Evolutionary conservation across 2,113 vertebrate species (phyloP).

Genomic region (Mustelus asterias): DNA sequence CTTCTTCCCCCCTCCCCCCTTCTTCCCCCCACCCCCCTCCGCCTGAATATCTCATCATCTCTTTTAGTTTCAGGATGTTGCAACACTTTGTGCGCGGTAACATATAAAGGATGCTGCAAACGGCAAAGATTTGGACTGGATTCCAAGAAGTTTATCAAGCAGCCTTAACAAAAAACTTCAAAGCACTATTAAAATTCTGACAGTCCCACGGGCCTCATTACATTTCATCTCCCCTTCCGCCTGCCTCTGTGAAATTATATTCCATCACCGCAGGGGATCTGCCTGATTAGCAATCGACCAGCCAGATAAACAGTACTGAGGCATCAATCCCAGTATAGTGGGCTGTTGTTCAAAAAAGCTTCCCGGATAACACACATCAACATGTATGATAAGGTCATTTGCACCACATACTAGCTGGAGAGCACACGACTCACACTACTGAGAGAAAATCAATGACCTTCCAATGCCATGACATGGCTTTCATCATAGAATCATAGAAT

Average conservation of each 20-base stretch:
- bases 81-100: neutral
- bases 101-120: neutral
- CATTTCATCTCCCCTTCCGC: neutral
- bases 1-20: no score
- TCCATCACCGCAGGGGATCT: neutral
- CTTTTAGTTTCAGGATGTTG: neutral
- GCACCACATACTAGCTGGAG: neutral
- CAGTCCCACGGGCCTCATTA: neutral
- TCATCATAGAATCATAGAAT: no score
- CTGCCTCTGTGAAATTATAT: neutral
- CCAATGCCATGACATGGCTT: neutral
- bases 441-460: neutral
- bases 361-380: neutral
- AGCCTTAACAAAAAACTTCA: neutral
- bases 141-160: neutral
- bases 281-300: neutral
- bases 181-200: neutral
- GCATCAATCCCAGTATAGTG: neutral
- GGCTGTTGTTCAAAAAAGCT: neutral
- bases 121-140: neutral
- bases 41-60: neutral
- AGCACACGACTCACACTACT: neutral
- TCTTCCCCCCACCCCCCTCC: neutral
- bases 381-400: neutral
- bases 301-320: neutral